phyloP scores from a whole-genome alignment of 2,888 invertebrate species.

The Sympetrum striolatum region DNA sequence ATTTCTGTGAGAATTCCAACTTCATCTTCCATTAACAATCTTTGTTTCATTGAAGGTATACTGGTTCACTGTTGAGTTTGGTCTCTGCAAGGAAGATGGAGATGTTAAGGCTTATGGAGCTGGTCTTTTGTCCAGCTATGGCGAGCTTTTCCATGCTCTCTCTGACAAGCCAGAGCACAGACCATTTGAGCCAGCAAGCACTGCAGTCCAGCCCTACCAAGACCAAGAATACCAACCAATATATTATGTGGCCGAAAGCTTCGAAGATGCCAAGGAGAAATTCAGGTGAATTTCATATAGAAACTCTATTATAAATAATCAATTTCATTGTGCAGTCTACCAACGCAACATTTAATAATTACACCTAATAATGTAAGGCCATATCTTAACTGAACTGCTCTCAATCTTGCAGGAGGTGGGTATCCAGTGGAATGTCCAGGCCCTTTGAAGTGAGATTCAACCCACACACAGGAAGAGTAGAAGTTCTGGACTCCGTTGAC shows the following conservation, averaged over 20 bases:
- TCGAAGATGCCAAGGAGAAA: slow-evolving; percentile 97
- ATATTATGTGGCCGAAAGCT: slow-evolving; percentile 97
- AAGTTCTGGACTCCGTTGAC: slow-evolving; percentile 91
- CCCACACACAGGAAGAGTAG: slow-evolving; percentile 96
- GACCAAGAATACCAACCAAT: slow-evolving; percentile 96
- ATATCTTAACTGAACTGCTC: background rate
- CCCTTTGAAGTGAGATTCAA: slow-evolving; percentile 98
- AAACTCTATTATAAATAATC: background rate
- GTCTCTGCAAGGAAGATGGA: slow-evolving; percentile 94
- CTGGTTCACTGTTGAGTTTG: slow-evolving; percentile 99
- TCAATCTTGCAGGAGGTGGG: slow-evolving; percentile 76
- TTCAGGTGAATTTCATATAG: slow-evolving; percentile 66
- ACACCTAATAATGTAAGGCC: background rate
- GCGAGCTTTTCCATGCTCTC: slow-evolving; percentile 93
- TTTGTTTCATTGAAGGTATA: slow-evolving; percentile 72
- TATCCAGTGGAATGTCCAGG: slow-evolving; percentile 84
- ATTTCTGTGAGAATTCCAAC: background rate
- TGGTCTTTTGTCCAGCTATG: slow-evolving; percentile 95
- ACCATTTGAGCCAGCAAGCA: slow-evolving; percentile 89
- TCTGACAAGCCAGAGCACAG: slow-evolving; percentile 93
- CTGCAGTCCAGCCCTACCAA: slow-evolving; percentile 93
- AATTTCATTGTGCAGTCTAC: too few species aligned
- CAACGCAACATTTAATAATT: too few species aligned
- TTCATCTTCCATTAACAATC: background rate
- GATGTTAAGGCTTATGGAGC: slow-evolving; percentile 97